Conservation (phyloP, 2,888 invertebrate species). For the Phragmatobia fuliginosa region DNA sequence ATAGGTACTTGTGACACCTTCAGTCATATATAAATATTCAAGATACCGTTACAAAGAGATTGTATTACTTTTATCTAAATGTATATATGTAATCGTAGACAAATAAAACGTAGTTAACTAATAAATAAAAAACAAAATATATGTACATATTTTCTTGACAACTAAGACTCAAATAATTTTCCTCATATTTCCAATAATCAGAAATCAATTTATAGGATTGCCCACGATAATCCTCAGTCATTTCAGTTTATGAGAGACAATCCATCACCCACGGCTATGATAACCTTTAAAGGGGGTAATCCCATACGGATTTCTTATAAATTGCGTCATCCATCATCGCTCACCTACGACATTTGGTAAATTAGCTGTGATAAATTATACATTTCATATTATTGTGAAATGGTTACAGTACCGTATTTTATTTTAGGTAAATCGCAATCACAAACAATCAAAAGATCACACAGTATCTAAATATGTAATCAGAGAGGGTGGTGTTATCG, state of each 20-base stretch:
- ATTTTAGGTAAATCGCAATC: too few relatives aligned
- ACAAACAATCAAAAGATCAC: too few relatives aligned
- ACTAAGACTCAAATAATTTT: background rate
- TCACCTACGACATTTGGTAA: conserved; percentile 28
- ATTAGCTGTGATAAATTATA: conserved; percentile 22
- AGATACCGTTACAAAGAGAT: too few relatives aligned
- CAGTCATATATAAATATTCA: too few relatives aligned
- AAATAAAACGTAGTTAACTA: too few relatives aligned
- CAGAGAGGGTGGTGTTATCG: background rate
- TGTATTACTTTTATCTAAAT: too few relatives aligned
- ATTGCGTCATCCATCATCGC: conserved; percentile 51
- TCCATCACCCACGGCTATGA: conserved; percentile 65
- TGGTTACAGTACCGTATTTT: background rate
- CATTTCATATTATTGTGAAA: background rate
- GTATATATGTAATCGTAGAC: too few relatives aligned
- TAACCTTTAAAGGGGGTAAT: conserved; percentile 59
- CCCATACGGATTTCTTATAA: conserved; percentile 52
- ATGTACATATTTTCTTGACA: background rate
- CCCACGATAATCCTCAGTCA: conserved; percentile 22
- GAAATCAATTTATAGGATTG: background rate
- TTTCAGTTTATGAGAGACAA: conserved; percentile 40
- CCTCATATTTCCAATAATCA: background rate
- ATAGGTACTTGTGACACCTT: too few relatives aligned
- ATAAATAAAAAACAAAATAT: too few relatives aligned
- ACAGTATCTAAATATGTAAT: background rate